Evolutionary conservation across 2,113 vertebrate genomes (phyloP).

Genomic region (Mustela nigripes): DNA sequence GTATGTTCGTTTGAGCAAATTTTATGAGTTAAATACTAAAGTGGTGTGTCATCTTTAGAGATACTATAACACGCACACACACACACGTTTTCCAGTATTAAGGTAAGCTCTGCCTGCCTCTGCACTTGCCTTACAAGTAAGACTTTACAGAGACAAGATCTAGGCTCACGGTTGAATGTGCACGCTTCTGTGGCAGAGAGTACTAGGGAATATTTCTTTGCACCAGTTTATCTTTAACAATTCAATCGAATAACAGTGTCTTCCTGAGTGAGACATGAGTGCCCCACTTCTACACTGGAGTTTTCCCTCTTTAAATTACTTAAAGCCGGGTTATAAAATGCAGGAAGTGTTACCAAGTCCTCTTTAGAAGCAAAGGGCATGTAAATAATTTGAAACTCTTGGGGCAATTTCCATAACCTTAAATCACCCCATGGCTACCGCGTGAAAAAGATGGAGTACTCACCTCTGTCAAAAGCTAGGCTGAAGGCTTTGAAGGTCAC

Average conservation of each 20-base stretch:
- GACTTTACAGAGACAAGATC: background rate
- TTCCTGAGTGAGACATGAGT: background rate
- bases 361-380: background rate
- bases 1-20: background rate
- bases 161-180: background rate
- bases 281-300: background rate
- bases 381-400: background rate
- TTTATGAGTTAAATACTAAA: background rate
- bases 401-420: background rate
- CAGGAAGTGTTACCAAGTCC: background rate
- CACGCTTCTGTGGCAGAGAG: background rate
- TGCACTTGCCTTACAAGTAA: background rate
- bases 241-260: background rate
- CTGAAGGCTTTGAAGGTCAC: background rate
- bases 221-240: constrained; percentile 26
- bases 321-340: background rate
- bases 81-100: background rate
- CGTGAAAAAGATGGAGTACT: background rate
- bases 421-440: background rate
- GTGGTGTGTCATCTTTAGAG: background rate
- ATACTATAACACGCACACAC: background rate
- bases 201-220: background rate
- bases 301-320: background rate
- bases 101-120: background rate
- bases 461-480: background rate